These are phyloP conservation scores for Xiphias gladius DNA, from an alignment of 2,113 vertebrate genomes.

Conservation along the genomic window DNA sequence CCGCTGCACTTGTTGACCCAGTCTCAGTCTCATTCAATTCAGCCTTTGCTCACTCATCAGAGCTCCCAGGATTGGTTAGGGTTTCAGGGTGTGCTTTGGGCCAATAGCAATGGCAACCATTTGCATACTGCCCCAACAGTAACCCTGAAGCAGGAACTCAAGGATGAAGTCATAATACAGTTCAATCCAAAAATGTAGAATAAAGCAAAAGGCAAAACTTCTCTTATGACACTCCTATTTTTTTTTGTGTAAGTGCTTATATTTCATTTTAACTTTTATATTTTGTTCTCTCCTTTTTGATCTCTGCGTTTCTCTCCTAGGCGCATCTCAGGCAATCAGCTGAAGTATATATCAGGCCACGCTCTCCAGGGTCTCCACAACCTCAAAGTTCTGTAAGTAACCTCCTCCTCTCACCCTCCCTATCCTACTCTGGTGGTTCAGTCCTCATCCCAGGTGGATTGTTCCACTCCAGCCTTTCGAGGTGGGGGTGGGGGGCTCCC, in stretches of 20 bases:
- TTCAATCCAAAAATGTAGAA: constrained; percentile 61
- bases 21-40: constrained; percentile 63
- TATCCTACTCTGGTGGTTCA: constrained; percentile 27
- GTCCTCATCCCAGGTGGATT: constrained; percentile 48
- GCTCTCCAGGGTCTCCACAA: constrained; percentile 92
- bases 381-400: constrained; percentile 96
- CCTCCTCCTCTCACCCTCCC: constrained; percentile 25
- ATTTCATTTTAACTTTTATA: constrained; percentile 46
- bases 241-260: constrained; percentile 17
- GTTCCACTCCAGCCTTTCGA: constrained; percentile 45
- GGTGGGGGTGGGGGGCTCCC: constrained; percentile 10
- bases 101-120: constrained; percentile 73
- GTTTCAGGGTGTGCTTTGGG: constrained; percentile 62
- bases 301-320: constrained; percentile 78
- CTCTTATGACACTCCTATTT: constrained; percentile 58
- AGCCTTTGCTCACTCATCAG: constrained; percentile 68
- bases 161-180: constrained; percentile 68
- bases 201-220: constrained; percentile 48
- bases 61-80: constrained; percentile 60
- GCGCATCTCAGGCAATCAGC: constrained; percentile 95
- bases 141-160: constrained; percentile 67
- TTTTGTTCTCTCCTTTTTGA: constrained; percentile 44
- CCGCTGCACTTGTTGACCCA: constrained; percentile 63
- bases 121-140: constrained; percentile 74
- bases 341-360: constrained; percentile 90